phyloP scores from a whole-genome alignment of 2,113 vertebrate species.

The Perca schrenkii region DNA sequence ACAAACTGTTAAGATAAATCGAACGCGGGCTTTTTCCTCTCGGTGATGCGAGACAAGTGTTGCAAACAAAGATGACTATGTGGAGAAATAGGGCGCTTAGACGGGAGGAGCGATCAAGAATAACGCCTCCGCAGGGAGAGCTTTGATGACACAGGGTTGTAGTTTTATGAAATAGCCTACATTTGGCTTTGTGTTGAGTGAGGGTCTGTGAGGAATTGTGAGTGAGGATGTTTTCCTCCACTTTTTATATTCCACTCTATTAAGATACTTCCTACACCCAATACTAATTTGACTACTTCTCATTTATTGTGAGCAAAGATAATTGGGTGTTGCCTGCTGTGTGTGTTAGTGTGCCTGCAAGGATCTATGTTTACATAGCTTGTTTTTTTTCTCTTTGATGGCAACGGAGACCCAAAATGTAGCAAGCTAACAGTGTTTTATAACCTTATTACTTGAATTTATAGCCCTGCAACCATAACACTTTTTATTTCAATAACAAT shows the following conservation, averaged over 20 bases:
- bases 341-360: conserved; percentile 62
- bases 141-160: conserved; percentile 79
- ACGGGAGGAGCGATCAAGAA: conserved; percentile 81
- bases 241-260: conserved; percentile 57
- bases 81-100: conserved; percentile 80
- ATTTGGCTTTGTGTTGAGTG: conserved; percentile 77
- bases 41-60: conserved; percentile 70
- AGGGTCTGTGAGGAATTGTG: conserved; percentile 73
- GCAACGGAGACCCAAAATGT: conserved; percentile 42
- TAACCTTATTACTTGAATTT: conserved; percentile 38
- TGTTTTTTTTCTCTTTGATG: conserved; percentile 55
- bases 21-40: conserved; percentile 64
- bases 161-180: conserved; percentile 81
- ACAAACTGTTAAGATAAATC: conserved; percentile 76
- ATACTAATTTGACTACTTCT: conserved; percentile 73
- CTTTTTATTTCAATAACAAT: conserved; percentile 32
- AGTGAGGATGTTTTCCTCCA: conserved; percentile 65
- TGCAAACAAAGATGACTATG: conserved; percentile 78
- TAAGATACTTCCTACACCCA: conserved; percentile 50
- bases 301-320: conserved; percentile 75
- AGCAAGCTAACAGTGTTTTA: conserved; percentile 31
- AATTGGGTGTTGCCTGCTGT: conserved; percentile 74
- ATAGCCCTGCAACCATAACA: conserved; percentile 31
- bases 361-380: conserved; percentile 59
- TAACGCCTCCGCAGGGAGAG: conserved; percentile 73